Evolutionary conservation across 2,797 vertebrate genomes (phyloP).

Genomic region (Sebastiscus albofasciatus): DNA sequence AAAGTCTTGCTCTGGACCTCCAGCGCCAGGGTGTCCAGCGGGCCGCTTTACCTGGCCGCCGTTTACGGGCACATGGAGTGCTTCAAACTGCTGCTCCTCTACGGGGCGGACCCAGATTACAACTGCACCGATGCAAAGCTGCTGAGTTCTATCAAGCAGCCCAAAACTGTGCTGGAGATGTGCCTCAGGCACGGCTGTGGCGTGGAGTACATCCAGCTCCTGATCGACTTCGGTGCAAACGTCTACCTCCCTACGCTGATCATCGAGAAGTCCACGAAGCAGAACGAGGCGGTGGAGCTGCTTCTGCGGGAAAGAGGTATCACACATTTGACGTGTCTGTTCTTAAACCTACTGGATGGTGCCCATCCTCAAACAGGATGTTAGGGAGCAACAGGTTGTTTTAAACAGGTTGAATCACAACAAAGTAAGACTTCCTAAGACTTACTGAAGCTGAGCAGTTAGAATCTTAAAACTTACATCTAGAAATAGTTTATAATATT

Average conservation of each 20-base stretch:
- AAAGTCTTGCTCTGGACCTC: slow-evolving; percentile 87
- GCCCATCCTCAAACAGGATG: background rate
- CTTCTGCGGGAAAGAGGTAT: slow-evolving; percentile 91
- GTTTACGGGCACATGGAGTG: slow-evolving; percentile 93
- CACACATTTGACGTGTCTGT: background rate
- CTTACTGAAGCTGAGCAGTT: too few species aligned
- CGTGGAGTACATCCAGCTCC: slow-evolving; percentile 86
- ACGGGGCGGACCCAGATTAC: slow-evolving; percentile 92
- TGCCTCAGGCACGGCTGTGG: slow-evolving; percentile 89
- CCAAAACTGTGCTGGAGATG: slow-evolving; percentile 91
- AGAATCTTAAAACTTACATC: too few species aligned
- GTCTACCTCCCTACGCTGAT: slow-evolving; percentile 88
- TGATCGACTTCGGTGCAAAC: slow-evolving; percentile 95
- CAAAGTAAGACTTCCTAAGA: too few species aligned
- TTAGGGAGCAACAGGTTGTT: background rate
- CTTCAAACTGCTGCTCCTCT: slow-evolving; percentile 89
- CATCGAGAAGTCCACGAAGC: slow-evolving; percentile 77
- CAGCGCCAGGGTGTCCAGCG: slow-evolving; percentile 85
- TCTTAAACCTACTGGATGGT: background rate
- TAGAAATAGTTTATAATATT: too few species aligned
- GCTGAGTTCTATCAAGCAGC: slow-evolving; percentile 82
- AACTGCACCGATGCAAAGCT: slow-evolving; percentile 87
- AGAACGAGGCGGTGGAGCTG: slow-evolving; percentile 87
- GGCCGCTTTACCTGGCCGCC: slow-evolving; percentile 91
- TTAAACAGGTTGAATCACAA: too few species aligned